Percentiles rank a stretch among this genome's conserved stretches.
Conservation (phyloP, 1,140 invertebrate genomes). For the Tetraneura akinire region DNA sequence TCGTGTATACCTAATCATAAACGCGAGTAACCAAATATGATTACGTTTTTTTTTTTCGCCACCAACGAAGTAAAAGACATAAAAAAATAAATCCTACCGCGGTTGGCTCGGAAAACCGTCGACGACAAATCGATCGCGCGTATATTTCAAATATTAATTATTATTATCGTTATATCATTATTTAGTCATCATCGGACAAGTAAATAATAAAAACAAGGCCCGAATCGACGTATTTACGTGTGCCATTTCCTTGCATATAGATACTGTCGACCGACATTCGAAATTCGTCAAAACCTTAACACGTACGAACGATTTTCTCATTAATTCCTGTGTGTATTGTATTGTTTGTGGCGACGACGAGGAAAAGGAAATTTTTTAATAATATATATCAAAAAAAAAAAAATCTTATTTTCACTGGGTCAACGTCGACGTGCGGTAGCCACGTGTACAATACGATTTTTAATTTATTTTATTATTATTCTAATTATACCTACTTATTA, state of each 20-base stretch:
- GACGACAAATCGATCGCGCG: too few species aligned
- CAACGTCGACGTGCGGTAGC: neutral
- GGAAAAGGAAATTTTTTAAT: neutral
- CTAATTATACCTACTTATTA: too few species aligned
- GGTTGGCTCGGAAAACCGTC: too few species aligned
- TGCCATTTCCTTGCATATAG: neutral
- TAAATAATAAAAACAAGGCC: neutral
- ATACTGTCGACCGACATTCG: neutral
- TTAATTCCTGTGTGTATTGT: neutral
- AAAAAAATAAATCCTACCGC: neutral
- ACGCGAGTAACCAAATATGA: neutral
- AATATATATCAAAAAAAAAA: too few species aligned
- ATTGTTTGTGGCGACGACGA: too few species aligned
- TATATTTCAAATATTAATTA: too few species aligned
- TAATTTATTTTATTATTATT: too few species aligned
- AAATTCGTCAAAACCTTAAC: neutral
- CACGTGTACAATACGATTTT: neutral
- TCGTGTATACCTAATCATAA: neutral
- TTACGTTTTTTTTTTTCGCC: neutral
- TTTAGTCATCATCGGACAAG: neutral
- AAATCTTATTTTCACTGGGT: neutral
- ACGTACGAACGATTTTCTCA: conserved; percentile 1
- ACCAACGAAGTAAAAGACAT: neutral
- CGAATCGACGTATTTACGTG: neutral
- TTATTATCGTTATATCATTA: neutral